Evolutionary conservation across 2,888 invertebrate species (phyloP), one percentile per base, ranked within the genome.

Genomic region (Eueremaeus valkanovi): DNA sequence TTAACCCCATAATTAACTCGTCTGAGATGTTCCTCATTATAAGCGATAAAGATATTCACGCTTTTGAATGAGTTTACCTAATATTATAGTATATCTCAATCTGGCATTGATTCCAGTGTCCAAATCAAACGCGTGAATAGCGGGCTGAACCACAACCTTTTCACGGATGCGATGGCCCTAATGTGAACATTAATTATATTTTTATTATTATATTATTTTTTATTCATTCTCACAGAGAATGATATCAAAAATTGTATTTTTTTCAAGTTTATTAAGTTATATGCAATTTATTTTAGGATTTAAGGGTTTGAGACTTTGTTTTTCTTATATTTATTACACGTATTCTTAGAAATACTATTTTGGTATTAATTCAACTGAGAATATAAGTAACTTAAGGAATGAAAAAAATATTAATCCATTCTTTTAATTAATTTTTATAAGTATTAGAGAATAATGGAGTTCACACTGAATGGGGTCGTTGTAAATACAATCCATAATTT

Each of bases 71-170:
- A 18, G 45, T 75, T 78, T 77, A 80, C 81, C 93, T 1, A 91
- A 87, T 29, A 92, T 87, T 70, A 93, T 88, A 78, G 91, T 91
- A 82, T 93, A 93, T 0, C 90, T 86, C 0, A 93, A 85, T 0
- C 89, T 86, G 0, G 90, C 87, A 79, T 90, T 89, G 58, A 93
- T 87, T 0, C 90, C 91, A 1, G 86, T 81, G 82, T 93, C 93
- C 83, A 92, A 91, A 83, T 93, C 93, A 78, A 87, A 88, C 0
- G 93, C 93, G 79, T 87, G 87, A 63, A 93, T 91, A 1, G 89
- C 87, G 0, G 89, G 88, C 5, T 88, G 85, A 81, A 93, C 90
- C 74, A 86, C 84, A 0, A 94, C 84, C 78, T 89, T 89, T 79
- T 88, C 87, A 81, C 91, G 89, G 66, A 92, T 88, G 31, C 87